Percentiles rank a stretch among this genome's conserved stretches.
Conservation (phyloP, 2,113 vertebrate genomes). For the Pimephales promelas region DNA sequence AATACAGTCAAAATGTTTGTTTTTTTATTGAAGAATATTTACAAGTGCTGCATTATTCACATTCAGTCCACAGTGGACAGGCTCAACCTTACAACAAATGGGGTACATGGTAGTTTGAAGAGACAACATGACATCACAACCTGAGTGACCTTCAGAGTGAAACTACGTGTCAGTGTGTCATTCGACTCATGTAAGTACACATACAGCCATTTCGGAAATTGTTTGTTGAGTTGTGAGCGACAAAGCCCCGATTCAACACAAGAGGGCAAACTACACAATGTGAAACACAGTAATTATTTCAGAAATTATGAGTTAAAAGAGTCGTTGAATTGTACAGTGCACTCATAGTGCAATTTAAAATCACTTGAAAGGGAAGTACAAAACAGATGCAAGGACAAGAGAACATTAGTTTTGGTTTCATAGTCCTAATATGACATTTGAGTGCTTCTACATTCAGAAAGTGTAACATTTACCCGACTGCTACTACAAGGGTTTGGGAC, state of each 20-base stretch:
- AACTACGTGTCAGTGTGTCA: constrained; percentile 4
- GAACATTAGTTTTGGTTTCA: constrained; percentile 18
- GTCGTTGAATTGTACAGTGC: neutral
- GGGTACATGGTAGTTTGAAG: constrained; percentile 28
- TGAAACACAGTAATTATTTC: constrained; percentile 9
- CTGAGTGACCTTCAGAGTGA: constrained; percentile 25
- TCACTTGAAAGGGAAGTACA: constrained; percentile 10
- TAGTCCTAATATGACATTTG: constrained; percentile 19
- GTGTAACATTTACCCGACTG: neutral
- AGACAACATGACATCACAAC: constrained; percentile 25
- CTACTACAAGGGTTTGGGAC: neutral
- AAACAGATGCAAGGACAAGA: neutral
- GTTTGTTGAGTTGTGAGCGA: neutral
- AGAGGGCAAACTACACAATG: constrained; percentile 5
- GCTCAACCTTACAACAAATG: constrained; percentile 47
- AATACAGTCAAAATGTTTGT: constrained; percentile 67
- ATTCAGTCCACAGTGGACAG: constrained; percentile 56
- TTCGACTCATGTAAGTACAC: neutral
- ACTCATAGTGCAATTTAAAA: neutral
- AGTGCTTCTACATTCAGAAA: constrained; percentile 17
- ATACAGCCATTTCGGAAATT: neutral
- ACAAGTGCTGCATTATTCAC: constrained; percentile 61
- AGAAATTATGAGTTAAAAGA: neutral
- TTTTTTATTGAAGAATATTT: constrained; percentile 76
- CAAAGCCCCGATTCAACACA: constrained; percentile 7